Conservation (phyloP, 2,113 vertebrate genomes). For the Loxodonta africana region DNA sequence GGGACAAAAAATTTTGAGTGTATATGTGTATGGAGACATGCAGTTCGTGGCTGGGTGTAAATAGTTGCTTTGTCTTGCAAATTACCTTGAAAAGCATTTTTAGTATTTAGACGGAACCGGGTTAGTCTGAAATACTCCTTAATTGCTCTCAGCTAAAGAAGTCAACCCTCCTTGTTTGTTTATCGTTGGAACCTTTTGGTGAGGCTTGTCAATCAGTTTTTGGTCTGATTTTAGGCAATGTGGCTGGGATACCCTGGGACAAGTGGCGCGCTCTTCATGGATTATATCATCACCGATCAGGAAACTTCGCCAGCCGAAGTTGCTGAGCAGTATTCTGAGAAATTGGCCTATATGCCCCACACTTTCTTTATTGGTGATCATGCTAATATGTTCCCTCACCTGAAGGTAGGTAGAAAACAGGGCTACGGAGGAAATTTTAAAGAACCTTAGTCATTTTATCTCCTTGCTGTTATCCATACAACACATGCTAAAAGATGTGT, state of each 20-base stretch:
- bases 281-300: conserved; percentile 98
- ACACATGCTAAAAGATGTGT: conserved; percentile 31
- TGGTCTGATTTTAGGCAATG: conserved; percentile 91
- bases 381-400: conserved; percentile 99
- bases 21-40: neutral
- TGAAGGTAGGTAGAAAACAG: conserved; percentile 91
- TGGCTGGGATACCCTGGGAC: conserved; percentile 99
- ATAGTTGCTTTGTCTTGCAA: conserved; percentile 11
- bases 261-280: conserved; percentile 98
- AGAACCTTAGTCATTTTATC: neutral
- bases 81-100: conserved; percentile 14
- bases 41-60: conserved; percentile 27
- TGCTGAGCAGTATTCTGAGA: conserved; percentile 98
- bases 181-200: conserved; percentile 1
- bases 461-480: conserved; percentile 36
- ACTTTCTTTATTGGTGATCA: conserved; percentile 99
- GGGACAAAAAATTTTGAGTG: conserved; percentile 12
- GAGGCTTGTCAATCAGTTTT: conserved; percentile 36
- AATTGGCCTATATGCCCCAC: conserved; percentile 98
- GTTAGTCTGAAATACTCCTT: conserved; percentile 39
- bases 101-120: neutral
- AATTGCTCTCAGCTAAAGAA: conserved; percentile 46
- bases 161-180: conserved; percentile 27
- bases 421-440: neutral
- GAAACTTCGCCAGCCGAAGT: conserved; percentile 98